Conservation (phyloP, 2,113 vertebrate species). For the Saguinus imperator region DNA sequence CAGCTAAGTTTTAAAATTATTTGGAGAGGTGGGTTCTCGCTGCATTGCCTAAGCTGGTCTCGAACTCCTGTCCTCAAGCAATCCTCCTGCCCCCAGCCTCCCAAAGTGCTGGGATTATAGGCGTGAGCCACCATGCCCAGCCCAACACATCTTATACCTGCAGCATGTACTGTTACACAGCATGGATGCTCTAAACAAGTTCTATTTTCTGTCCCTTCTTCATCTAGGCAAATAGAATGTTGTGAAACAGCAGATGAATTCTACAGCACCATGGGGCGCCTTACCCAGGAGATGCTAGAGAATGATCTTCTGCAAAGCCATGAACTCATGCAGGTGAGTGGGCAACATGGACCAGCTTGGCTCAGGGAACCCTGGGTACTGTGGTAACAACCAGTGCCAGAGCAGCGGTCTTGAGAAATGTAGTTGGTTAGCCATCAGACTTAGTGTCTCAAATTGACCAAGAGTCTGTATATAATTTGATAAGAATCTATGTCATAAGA, state of each 20-base stretch:
- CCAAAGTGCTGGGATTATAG: too few relatives aligned
- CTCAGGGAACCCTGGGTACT: fast-evolving
- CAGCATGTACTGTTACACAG: fast-evolving
- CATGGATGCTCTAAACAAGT: not conserved
- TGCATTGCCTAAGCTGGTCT: too few relatives aligned
- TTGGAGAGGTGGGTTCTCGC: too few relatives aligned
- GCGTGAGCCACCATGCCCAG: too few relatives aligned
- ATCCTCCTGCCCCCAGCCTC: too few relatives aligned
- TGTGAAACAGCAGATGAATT: conserved; percentile 98
- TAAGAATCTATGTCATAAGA: not conserved
- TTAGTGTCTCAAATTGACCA: not conserved
- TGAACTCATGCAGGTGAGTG: conserved; percentile 96
- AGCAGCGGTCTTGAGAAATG: not conserved
- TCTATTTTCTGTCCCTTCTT: not conserved
- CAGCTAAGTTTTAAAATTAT: too few relatives aligned
- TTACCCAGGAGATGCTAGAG: conserved; percentile 98
- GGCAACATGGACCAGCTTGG: not conserved
- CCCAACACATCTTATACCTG: not conserved
- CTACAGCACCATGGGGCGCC: conserved; percentile 96
- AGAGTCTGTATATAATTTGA: not conserved
- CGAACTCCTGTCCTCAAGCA: too few relatives aligned
- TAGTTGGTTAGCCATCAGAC: not conserved
- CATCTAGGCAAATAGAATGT: conserved; percentile 89
- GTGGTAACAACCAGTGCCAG: not conserved
- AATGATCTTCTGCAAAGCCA: conserved; percentile 92